phyloP scores from a whole-genome alignment of 2,888 invertebrate genomes.

The Imbricaverruca yamaguchii region DNA sequence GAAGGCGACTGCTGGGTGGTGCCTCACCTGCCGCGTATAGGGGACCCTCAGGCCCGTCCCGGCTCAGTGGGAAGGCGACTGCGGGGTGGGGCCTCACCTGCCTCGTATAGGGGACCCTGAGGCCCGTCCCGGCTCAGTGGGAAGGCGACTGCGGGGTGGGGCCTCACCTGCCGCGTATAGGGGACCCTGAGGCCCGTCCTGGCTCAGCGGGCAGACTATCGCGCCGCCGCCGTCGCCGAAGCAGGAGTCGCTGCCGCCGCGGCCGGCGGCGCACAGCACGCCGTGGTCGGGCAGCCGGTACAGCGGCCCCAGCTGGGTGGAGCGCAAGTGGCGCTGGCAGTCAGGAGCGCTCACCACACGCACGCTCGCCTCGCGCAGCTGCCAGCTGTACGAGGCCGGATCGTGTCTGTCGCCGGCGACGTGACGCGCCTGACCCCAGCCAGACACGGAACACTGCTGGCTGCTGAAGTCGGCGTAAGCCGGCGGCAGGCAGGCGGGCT shows the following conservation, averaged over 20 bases:
- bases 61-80: too few species aligned
- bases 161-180: background rate
- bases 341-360: constrained; percentile 9
- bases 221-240: constrained; percentile 28
- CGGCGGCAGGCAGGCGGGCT: constrained; percentile 25
- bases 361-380: constrained; percentile 20
- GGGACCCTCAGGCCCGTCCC: too few species aligned
- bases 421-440: constrained; percentile 26
- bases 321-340: constrained; percentile 24
- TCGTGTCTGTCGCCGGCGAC: constrained; percentile 20
- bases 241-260: constrained; percentile 24
- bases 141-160: too few species aligned
- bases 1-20: too few species aligned
- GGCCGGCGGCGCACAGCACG: constrained; percentile 25
- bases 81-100: too few species aligned
- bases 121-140: too few species aligned
- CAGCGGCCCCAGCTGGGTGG: constrained; percentile 25
- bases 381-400: constrained; percentile 23
- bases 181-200: background rate
- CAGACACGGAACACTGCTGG: constrained; percentile 23
- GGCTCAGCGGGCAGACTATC: constrained; percentile 16
- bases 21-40: too few species aligned
- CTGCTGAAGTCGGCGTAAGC: constrained; percentile 10
- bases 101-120: too few species aligned
- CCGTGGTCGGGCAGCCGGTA: constrained; percentile 26